Conservation (phyloP, 2,797 vertebrate genomes). For the Fratercula arctica region DNA sequence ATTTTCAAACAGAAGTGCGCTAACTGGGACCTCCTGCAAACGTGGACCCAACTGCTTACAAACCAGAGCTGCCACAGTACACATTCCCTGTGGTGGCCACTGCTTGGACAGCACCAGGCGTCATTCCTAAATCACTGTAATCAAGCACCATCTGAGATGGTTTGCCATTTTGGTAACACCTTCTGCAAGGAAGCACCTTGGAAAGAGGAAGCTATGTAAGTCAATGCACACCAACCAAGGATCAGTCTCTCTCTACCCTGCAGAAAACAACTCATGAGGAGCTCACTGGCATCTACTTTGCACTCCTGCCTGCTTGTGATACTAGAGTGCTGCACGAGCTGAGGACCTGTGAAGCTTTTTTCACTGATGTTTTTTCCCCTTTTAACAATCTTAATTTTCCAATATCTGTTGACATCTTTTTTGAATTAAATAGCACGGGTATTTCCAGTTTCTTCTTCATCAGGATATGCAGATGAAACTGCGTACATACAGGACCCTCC, state of each 20-base stretch:
- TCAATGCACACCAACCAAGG: not conserved
- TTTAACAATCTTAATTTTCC: not conserved
- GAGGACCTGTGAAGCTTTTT: not conserved
- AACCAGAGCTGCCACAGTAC: not conserved
- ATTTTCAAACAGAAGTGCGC: not conserved
- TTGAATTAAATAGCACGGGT: not conserved
- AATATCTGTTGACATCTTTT: not conserved
- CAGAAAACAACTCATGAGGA: not conserved
- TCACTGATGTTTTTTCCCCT: not conserved
- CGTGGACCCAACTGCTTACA: not conserved
- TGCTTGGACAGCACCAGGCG: not conserved
- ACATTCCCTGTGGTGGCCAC: not conserved
- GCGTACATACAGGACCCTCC: fast-evolving
- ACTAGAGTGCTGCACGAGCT: not conserved
- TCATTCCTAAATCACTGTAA: not conserved
- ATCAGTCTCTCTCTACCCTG: not conserved
- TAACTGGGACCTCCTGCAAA: not conserved
- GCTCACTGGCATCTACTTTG: not conserved
- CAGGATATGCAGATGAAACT: not conserved
- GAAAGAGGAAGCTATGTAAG: not conserved
- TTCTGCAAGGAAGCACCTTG: not conserved
- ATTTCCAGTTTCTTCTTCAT: not conserved
- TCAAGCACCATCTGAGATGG: not conserved
- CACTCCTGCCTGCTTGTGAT: not conserved
- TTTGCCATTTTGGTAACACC: not conserved